Conservation (phyloP, 2,113 vertebrate genomes). For the Dasyprocta punctata region DNA sequence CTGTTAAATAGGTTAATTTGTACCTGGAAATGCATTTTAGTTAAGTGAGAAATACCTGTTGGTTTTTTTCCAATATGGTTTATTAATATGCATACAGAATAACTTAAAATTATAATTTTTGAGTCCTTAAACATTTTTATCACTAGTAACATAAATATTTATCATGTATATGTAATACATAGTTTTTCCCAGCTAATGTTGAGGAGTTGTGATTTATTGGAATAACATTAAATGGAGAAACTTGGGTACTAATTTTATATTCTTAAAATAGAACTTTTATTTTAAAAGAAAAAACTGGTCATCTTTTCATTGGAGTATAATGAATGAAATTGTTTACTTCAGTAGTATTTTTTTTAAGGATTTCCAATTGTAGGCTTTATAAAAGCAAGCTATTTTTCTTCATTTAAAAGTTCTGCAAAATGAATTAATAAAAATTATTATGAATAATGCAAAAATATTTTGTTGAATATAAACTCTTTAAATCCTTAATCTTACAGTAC, state of each 20-base stretch:
- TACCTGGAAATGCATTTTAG: slow-evolving; percentile 71
- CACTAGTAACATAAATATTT: slow-evolving; percentile 45
- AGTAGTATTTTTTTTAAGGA: background rate
- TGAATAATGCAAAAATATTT: slow-evolving; percentile 30
- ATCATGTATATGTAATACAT: background rate
- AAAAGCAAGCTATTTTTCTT: slow-evolving; percentile 24
- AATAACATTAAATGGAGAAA: slow-evolving; percentile 14
- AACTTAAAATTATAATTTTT: slow-evolving; percentile 38
- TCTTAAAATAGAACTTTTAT: slow-evolving; percentile 40
- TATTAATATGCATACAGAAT: slow-evolving; percentile 40
- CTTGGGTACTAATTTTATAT: slow-evolving; percentile 34
- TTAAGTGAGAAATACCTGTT: slow-evolving; percentile 79
- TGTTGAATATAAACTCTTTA: slow-evolving; percentile 56
- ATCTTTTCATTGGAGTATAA: slow-evolving; percentile 39
- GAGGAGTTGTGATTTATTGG: slow-evolving; percentile 48
- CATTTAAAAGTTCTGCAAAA: slow-evolving; percentile 23
- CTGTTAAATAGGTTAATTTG: slow-evolving; percentile 21
- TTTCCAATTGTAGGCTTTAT: slow-evolving; percentile 37
- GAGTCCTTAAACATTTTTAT: slow-evolving; percentile 11
- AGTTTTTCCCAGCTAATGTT: slow-evolving; percentile 1
- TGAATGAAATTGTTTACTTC: slow-evolving; percentile 43
- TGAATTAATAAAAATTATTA: slow-evolving; percentile 37
- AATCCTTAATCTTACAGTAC: background rate
- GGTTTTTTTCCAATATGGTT: slow-evolving; percentile 61
- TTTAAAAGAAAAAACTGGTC: slow-evolving; percentile 22